phyloP scores from a whole-genome alignment of 53 echinoderm and acorn worm species.

The Echinometra lucunter region DNA sequence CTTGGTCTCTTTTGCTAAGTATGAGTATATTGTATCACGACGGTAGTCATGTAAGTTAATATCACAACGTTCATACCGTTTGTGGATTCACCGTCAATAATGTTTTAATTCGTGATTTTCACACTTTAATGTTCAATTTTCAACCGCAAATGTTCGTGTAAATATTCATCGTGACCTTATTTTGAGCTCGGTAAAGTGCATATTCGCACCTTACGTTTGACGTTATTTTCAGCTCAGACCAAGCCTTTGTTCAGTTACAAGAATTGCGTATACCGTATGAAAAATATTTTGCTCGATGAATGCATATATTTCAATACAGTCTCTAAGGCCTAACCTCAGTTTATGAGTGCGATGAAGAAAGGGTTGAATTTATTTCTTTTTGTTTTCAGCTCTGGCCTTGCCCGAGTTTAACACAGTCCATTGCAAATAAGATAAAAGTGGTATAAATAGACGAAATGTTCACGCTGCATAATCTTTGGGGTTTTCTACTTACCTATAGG shows the following conservation, averaged over 20 bases:
- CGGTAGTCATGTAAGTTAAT: background rate
- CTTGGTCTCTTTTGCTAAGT: too few relatives aligned
- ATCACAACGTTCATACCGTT: background rate
- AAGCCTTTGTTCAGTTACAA: background rate
- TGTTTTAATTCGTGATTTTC: background rate
- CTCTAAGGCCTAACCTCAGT: background rate
- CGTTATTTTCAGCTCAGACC: background rate
- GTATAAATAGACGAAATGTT: background rate
- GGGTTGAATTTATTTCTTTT: background rate
- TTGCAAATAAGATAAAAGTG: background rate
- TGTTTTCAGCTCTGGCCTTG: slow-evolving; percentile 8
- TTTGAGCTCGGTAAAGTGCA: background rate
- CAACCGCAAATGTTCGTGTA: background rate
- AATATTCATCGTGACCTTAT: background rate
- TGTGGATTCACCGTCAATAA: background rate
- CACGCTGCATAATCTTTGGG: background rate
- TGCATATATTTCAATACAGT: background rate
- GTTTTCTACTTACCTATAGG: background rate
- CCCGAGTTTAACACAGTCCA: slow-evolving; percentile 7
- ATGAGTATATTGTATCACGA: too few relatives aligned
- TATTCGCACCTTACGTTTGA: background rate
- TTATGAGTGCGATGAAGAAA: background rate
- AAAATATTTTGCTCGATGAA: background rate
- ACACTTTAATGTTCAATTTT: background rate
- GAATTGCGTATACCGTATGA: background rate